Percentiles rank a stretch among this genome's conserved stretches.
These are phyloP conservation scores for Pteromalus puparum DNA, from an alignment of 1,140 invertebrate genomes.

Conservation along the genomic window DNA sequence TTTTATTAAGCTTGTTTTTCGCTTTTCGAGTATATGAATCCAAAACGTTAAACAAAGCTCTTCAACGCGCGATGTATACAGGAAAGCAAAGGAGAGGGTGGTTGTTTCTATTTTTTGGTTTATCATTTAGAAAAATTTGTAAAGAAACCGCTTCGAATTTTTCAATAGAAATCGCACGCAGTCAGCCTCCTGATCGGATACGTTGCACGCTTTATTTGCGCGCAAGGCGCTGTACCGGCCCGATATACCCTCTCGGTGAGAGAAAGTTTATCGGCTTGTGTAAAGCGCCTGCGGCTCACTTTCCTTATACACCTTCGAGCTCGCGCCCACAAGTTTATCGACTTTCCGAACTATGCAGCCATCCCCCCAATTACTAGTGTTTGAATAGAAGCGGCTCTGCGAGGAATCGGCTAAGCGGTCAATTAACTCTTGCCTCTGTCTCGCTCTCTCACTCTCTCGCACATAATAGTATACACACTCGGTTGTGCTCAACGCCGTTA, in stretches of 20 bases:
- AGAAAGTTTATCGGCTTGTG: constrained; percentile 16
- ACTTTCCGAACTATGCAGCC: constrained; percentile 39
- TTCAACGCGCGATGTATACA: too few species aligned
- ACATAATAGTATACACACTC: not conserved
- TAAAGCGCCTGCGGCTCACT: constrained; percentile 10
- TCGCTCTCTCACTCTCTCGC: not conserved
- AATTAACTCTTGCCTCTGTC: not conserved
- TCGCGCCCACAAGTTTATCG: constrained; percentile 30
- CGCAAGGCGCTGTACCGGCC: not conserved
- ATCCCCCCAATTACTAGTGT: constrained; percentile 28
- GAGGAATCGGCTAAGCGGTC: constrained; percentile 7
- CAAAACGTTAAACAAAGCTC: not conserved
- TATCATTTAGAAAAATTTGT: too few species aligned
- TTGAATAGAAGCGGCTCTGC: not conserved
- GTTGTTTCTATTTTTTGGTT: too few species aligned
- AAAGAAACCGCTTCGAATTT: too few species aligned
- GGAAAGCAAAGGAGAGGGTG: too few species aligned
- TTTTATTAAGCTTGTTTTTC: not conserved
- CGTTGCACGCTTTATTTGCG: not conserved
- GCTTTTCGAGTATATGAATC: not conserved
- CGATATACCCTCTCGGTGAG: not conserved
- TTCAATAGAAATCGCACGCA: too few species aligned
- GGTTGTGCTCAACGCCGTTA: not conserved
- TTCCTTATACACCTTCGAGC: not conserved
- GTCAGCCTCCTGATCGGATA: too few species aligned